A percentile compares a stretch with the other conserved stretches of the same genome.
These are phyloP conservation scores for Hipposideros armiger DNA, from an alignment of 2,113 vertebrate species.

Conservation along the genomic window DNA sequence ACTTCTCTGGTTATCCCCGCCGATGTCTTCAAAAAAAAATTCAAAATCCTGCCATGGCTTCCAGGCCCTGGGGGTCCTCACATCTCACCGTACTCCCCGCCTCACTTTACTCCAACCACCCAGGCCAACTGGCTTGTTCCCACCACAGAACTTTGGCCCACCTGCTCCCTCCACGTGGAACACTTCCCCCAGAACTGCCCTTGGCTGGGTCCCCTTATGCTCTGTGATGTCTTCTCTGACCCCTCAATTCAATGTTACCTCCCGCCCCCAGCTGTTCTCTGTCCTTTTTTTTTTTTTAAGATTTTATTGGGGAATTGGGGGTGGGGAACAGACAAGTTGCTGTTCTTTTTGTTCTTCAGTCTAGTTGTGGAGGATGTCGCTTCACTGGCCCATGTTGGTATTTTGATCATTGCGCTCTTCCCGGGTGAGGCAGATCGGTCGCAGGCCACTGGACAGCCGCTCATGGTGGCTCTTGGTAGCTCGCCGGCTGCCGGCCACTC, in stretches of 20 bases:
- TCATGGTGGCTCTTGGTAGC: too few species aligned
- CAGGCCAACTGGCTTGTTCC: neutral
- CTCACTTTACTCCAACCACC: neutral
- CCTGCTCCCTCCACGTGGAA: neutral
- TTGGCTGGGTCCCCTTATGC: neutral
- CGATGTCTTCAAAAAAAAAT: neutral
- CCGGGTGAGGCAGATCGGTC: too few species aligned
- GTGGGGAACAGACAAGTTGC: too few species aligned
- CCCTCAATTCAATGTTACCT: neutral
- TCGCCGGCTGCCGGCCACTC: too few species aligned
- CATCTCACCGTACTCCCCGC: neutral
- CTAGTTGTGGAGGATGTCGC: too few species aligned
- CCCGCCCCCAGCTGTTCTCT: neutral
- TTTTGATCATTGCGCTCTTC: too few species aligned
- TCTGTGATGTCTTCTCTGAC: neutral
- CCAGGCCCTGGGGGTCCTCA: neutral
- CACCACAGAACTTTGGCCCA: neutral
- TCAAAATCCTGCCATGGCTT: neutral
- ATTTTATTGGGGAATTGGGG: too few species aligned
- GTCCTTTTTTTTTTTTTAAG: neutral
- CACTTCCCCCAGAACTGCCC: neutral
- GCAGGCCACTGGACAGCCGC: too few species aligned
- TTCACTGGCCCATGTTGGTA: too few species aligned
- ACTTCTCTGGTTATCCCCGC: neutral
- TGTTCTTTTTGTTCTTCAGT: too few species aligned